Evolutionary conservation across 2,888 invertebrate genomes (phyloP), one percentile per base, ranked within the genome.

Genomic region (Phyllotreta striolata): DNA sequence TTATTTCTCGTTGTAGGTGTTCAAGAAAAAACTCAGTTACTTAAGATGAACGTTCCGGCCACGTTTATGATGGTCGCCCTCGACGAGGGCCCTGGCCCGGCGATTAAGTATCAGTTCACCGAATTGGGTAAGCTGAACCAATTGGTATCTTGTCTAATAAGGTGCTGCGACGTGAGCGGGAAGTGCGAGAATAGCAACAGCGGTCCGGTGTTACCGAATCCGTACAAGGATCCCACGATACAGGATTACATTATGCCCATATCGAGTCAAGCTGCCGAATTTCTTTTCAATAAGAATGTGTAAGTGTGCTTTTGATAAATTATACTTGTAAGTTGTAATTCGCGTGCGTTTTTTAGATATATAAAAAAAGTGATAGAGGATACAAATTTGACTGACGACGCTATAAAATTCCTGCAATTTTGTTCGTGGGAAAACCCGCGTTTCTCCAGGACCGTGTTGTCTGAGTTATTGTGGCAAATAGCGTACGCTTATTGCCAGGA

Each of bases 401-500:
- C 94, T 3, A 87, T 95, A 47, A 91, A 94, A 78, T 83, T 98
- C 65, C 83, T 98, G 40, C 93, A 96, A 84, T 98, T 93, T 83
- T 90, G 96, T 80, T 94, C 95, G 77, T 98, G 97, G 97, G 98
- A 98, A 82, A 96, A 98, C 84, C 95, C 95, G 24, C 91, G 91
- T 72, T 95, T 97, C 83, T 96, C 96, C 37, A 90, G 93, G 68
- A 88, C 89, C 12, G 93, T 96, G 52, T 87, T 98, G 40, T 90
- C 92, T 47, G 97, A 98, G 83, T 83, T 98, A 46, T 84, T 98
- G 62, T 96, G 96, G 95, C 93, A 96, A 80, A 87, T 88, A 80
- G 90, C 91, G 40, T 93, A 91, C 81, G 94, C 96, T 1, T 97
- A 95, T 82, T 95, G 96, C 72, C 95, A 96, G 79, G 98, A 98